Evolutionary conservation across 2,113 vertebrate species (phyloP), one percentile per base, ranked within the genome.

Genomic region (Antigone vipio): DNA sequence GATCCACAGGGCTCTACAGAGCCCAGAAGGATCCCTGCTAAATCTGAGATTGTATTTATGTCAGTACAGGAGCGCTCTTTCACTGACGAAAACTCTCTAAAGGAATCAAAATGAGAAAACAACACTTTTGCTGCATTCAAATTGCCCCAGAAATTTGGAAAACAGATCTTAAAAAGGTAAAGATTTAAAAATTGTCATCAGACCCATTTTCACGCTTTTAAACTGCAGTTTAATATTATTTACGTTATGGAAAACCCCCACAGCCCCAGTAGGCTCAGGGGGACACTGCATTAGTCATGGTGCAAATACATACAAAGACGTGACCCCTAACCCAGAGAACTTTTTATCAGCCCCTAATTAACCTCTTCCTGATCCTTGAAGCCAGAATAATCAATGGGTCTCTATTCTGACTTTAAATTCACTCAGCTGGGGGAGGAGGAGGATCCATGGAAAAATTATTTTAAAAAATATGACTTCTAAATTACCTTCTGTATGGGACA

Each of bases 301-400:
- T 71, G 82, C 84, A 95, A 88, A 94, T 62, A 85, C 71, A 83
- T 55, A 76, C 32, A 69, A 87, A 91, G 91, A 66, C 1, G 0
- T 79, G 87, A 96, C 79, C 91, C 47, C 24, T 94, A 81, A n/a
- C 84, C 85, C n/a, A 58, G 18, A 85, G 74, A 95, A 95, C 71
- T 95, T 95, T 95, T 76, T 96, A 92, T 91, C 92, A 91, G 93
- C 67, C 93, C 64, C 77, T 92, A 83, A 67, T 85, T 88, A 93
- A 73, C 88, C 58, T 83, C 86, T 66, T 93, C 72, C 49, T 38
- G 50, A 93, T 89, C 68, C 53, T 76, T 79, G 85, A 82, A 76
- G 22, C 27, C 55, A 44, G 63, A 75, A 47, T 38, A 93, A 88
- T 92, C 88, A 83, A 74, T 71, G 63, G 49, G 38, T 94, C 88